Evolutionary conservation across 2,113 vertebrate species (phyloP).

Genomic region (Pseudorectes ferrugineus): DNA sequence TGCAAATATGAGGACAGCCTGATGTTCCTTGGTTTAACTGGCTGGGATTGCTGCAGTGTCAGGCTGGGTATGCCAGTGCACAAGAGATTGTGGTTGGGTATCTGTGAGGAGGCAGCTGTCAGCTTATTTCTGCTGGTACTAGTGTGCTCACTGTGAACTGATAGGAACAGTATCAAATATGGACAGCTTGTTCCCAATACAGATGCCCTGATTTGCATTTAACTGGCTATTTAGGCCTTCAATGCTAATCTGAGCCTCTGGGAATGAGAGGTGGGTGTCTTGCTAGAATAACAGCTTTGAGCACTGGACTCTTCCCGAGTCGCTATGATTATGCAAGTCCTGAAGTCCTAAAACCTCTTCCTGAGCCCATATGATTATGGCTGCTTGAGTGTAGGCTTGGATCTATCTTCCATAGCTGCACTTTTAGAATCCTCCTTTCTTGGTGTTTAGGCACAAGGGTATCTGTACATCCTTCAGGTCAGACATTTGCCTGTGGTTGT

Average conservation of each 20-base stretch:
- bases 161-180: background rate
- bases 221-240: conserved; percentile 8
- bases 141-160: background rate
- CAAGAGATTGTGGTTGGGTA: background rate
- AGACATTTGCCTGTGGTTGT: background rate
- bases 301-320: background rate
- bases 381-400: background rate
- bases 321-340: background rate
- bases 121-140: background rate
- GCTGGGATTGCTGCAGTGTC: background rate
- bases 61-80: background rate
- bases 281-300: background rate
- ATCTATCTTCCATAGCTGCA: background rate
- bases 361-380: background rate
- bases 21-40: background rate
- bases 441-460: background rate
- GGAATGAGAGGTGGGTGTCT: background rate
- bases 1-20: background rate
- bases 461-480: background rate
- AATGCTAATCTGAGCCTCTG: background rate
- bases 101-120: background rate
- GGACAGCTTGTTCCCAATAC: background rate
- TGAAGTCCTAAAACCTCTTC: background rate
- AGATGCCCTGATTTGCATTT: background rate
- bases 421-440: background rate